Base-by-base conservation (phyloP, 2,888 invertebrate genomes). In the Sphaeridia pumilis region DNA sequence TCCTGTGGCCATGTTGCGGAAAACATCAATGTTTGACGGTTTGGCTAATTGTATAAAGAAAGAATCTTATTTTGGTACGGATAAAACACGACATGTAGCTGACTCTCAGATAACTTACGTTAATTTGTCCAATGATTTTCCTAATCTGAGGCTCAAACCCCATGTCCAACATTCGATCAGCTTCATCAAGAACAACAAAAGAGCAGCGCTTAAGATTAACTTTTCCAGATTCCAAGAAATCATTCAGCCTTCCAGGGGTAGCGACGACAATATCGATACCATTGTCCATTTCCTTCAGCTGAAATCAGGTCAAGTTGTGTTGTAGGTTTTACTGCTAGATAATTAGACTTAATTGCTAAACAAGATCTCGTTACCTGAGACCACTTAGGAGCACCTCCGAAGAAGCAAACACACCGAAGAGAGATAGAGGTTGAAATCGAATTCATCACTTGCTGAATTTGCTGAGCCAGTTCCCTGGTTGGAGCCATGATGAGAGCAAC, bases 1-100 rank as follows among this genome's bases (percentile, higher is more conserved):
- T 98, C 98, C 68, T 92, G 94, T 0, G 98, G 98, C 98, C 98
- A 98, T 0, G 98, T 99, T 0, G 98, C 98, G 35, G 94, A 94
- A 92, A 95, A 98, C 98, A 98, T 99, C 36, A 97, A 76, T 0
- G 89, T 89, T 72, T 94, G 93, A 58, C 92, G 75, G 72, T 95
- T 85, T 38, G 92, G 89, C 72, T 75, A 24, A 3, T 22, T 36
- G 14, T n/a, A 34, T 25, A 24, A 4, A 10, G 22, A 48, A 41
- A 10, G 2, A 41, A 38, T 38, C 4, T 25, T 5, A 24, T 26
- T n/a, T 17, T n/a, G 31, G 3, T 35, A 2, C 25, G 14, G 31
- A 31, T 10, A 31, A 31, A 10, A 31, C 31, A 7, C 7, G 7
- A 45, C 24, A 26, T 17, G 26, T 4, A 27, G 20, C 20, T 54